A percentile compares a stretch with the other conserved stretches of the same genome.
Conservation (phyloP, 2,888 invertebrate genomes). For the Lomographa bimaculata region DNA sequence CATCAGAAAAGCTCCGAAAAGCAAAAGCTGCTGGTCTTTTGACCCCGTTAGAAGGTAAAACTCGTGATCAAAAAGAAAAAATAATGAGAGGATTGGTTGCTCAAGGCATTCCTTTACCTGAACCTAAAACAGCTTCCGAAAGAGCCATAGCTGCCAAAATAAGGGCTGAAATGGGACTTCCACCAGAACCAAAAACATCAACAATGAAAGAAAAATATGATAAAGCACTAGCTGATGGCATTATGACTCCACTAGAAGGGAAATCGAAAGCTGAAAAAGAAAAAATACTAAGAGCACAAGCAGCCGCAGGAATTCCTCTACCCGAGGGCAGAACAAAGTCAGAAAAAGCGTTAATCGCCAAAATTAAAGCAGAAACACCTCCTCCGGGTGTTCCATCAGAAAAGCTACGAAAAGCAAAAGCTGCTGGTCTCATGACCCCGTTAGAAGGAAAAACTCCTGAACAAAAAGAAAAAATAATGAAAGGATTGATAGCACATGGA, state of each 20-base stretch:
- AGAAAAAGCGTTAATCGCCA: too few relatives aligned
- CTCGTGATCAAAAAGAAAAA: conserved; percentile 37
- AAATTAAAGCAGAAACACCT: too few relatives aligned
- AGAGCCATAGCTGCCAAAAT: conserved; percentile 32
- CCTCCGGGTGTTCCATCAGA: conserved; percentile 24
- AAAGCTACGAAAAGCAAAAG: conserved; percentile 32
- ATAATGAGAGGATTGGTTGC: conserved; percentile 32
- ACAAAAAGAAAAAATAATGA: conserved; percentile 37
- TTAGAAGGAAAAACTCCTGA: conserved; percentile 38
- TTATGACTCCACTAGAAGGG: conserved; percentile 33
- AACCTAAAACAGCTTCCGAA: conserved; percentile 38
- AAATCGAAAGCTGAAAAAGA: conserved; percentile 38
- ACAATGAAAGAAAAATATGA: conserved; percentile 41
- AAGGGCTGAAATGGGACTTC: conserved; percentile 4
- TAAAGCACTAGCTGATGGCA: conserved; percentile 26
- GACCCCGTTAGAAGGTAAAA: conserved; percentile 39
- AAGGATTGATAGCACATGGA: conserved; percentile 26
- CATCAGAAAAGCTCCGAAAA: conserved; percentile 30
- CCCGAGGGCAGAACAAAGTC: conserved; percentile 45
- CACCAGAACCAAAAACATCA: conserved; percentile 6
- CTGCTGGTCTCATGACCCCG: conserved; percentile 33
- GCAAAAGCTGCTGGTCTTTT: conserved; percentile 33
- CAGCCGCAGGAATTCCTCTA: conserved; percentile 27
- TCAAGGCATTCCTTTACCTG: conserved; percentile 35
- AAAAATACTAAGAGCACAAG: conserved; percentile 36